Evolutionary conservation across 2,888 invertebrate genomes (phyloP).

Genomic region (Hemicrepidius hirtus): DNA sequence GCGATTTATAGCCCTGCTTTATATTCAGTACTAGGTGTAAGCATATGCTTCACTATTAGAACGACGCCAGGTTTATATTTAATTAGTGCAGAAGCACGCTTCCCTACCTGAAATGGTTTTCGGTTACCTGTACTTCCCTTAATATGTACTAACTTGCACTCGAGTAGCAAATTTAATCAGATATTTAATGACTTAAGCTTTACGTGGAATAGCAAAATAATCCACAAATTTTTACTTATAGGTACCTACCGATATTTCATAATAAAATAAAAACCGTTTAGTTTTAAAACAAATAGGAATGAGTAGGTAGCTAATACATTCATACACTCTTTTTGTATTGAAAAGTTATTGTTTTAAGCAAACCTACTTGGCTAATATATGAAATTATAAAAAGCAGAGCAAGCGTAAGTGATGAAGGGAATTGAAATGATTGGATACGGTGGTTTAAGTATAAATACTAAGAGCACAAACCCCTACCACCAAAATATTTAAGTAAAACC

Average conservation of each 20-base stretch:
- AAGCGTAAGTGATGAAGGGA: too few species aligned
- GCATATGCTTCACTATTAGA: neutral
- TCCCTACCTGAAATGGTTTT: constrained; percentile 2
- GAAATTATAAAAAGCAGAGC: too few species aligned
- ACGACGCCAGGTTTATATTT: constrained; percentile 12
- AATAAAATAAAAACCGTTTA: too few species aligned
- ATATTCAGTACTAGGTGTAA: neutral
- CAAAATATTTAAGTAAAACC: too few species aligned
- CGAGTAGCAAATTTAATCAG: constrained; percentile 1
- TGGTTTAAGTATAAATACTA: too few species aligned
- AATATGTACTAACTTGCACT: neutral
- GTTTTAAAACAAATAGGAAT: too few species aligned
- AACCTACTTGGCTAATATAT: too few species aligned
- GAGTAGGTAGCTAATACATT: too few species aligned
- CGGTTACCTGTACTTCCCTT: neutral
- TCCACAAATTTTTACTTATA: neutral
- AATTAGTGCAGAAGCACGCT: constrained; percentile 16
- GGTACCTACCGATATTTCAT: neutral
- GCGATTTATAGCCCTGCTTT: neutral
- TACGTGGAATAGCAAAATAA: neutral
- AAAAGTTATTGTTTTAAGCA: too few species aligned
- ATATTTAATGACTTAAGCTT: neutral
- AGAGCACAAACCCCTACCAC: too few species aligned
- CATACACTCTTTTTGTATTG: too few species aligned
- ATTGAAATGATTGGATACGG: too few species aligned